phyloP scores from a whole-genome alignment of 2,113 vertebrate genomes.

The Penelope pileata region DNA sequence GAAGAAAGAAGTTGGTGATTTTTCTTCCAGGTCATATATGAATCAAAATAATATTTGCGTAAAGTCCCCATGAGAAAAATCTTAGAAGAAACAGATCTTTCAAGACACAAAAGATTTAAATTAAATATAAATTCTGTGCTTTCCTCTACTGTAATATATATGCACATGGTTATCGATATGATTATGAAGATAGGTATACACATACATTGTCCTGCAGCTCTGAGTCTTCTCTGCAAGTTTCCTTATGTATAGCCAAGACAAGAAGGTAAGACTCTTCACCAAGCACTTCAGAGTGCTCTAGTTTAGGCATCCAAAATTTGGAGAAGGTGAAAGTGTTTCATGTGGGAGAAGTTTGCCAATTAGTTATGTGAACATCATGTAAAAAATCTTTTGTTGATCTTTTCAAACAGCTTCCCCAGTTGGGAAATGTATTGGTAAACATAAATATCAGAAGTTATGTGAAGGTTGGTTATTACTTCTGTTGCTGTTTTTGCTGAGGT shows the following conservation, averaged over 20 bases:
- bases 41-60: background rate
- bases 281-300: background rate
- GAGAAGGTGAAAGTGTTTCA: background rate
- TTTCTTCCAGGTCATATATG: background rate
- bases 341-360: background rate
- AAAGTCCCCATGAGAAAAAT: background rate
- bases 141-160: background rate
- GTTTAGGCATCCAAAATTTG: background rate
- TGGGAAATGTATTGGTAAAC: background rate
- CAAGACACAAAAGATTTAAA: background rate
- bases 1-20: conserved; percentile 9
- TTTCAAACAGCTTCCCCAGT: background rate
- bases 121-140: background rate
- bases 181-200: accelerated
- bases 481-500: background rate
- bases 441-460: accelerated
- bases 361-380: background rate
- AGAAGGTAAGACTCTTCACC: background rate
- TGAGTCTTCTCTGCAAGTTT: background rate
- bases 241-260: accelerated
- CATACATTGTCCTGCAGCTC: background rate
- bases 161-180: accelerated
- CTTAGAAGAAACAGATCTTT: background rate
- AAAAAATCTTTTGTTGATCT: background rate
- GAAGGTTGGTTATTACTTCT: background rate